A percentile compares a stretch with the other conserved stretches of the same genome.
phyloP scores from a whole-genome alignment of 2,113 vertebrate genomes.

The Semnopithecus entellus region DNA sequence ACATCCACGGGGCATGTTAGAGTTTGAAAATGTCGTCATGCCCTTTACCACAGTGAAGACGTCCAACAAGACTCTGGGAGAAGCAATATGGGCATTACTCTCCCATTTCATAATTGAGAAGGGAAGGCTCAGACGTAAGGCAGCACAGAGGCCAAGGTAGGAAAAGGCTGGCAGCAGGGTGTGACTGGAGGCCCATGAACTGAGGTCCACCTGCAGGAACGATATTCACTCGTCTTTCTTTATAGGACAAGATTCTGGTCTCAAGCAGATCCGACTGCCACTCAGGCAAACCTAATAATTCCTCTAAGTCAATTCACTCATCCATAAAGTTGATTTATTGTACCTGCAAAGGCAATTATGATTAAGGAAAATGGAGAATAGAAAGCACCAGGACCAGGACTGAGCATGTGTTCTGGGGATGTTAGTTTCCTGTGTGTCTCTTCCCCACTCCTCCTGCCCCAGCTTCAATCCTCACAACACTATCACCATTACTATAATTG shows the following conservation, averaged over 20 bases:
- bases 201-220: not conserved
- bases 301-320: not conserved
- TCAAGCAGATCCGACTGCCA: not conserved
- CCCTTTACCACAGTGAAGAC: not conserved
- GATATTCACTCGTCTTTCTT: not conserved
- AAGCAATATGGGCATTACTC: not conserved
- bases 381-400: not conserved
- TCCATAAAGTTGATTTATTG: not conserved
- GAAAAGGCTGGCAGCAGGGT: not conserved
- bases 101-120: not conserved
- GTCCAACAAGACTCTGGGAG: not conserved
- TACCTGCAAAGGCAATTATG: not conserved
- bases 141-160: not conserved
- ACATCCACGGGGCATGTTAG: not conserved
- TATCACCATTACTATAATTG: accelerated
- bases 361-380: not conserved
- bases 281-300: not conserved
- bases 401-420: not conserved
- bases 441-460: too few relatives aligned
- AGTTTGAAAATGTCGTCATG: not conserved
- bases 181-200: not conserved
- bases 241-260: not conserved
- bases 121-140: not conserved
- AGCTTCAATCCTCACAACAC: not conserved
- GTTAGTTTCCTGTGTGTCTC: not conserved